Evolutionary conservation across 2,888 invertebrate species (phyloP).

Genomic region (Tipula lateralis): DNA sequence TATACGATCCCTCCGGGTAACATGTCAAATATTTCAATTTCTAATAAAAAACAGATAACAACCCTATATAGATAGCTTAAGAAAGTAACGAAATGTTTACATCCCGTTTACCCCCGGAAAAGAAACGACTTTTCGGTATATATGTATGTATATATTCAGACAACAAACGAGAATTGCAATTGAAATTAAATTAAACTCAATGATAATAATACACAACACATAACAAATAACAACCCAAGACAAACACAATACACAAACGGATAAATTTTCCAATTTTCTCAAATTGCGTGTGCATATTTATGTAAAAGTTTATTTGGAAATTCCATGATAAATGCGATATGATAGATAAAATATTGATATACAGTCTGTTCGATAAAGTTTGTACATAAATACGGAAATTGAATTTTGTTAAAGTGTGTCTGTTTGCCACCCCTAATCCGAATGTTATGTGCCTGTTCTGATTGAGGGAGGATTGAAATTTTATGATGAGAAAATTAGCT

Average conservation of each 20-base stretch:
- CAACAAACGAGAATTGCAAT: not conserved
- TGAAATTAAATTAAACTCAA: not conserved
- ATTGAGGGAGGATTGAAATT: not conserved
- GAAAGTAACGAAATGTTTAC: not conserved
- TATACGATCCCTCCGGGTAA: not conserved
- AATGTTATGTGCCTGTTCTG: not conserved
- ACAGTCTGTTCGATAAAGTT: not conserved
- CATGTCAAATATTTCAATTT: constrained; percentile 2
- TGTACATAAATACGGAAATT: not conserved
- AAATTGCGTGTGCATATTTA: not conserved
- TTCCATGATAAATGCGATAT: not conserved
- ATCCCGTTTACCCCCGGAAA: not conserved
- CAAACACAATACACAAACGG: not conserved
- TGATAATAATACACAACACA: not conserved
- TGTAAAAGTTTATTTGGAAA: not conserved
- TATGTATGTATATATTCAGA: not conserved
- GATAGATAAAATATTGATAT: not conserved
- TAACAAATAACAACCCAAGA: not conserved
- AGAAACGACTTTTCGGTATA: not conserved
- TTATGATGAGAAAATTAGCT: not conserved
- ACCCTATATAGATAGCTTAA: not conserved
- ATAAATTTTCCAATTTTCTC: not conserved
- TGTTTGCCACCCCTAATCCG: not conserved
- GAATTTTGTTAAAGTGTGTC: not conserved
- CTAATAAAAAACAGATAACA: not conserved